Evolutionary conservation across 2,113 vertebrate species (phyloP), one percentile per base, ranked within the genome.

Genomic region (Odontesthes bonariensis): DNA sequence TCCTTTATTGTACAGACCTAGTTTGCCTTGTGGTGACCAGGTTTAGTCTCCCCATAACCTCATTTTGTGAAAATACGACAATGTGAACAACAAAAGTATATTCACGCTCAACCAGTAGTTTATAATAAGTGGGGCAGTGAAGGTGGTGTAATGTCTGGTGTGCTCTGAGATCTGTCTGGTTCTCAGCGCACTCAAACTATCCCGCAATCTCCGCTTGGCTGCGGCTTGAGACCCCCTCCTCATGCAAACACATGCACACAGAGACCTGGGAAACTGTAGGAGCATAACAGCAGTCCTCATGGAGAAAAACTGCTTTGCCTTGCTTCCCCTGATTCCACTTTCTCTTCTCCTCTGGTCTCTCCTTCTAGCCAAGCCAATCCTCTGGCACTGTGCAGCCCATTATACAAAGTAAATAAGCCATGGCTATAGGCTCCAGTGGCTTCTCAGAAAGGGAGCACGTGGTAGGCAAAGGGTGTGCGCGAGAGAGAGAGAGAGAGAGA

Each of bases 361-460:
- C 46, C 73, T 82, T 33, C 51, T 47, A 64, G 85, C 82, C 85
- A 83, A 85, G 82, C 78, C 80, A 55, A 46, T 79, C 70, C 75
- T 81, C 77, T 88, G 80, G 87, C 85, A 86, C 59, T 23, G 75
- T 77, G 67, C 63, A 56, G 57, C 59, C 76, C 49, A 88, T 88
- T 83, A 84, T 83, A 82, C 73, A 79, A 71, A 82, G 79, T 67
- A 86, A 88, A 88, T 77, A 88, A 84, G 74, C 83, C 86, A 64
- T 42, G 22, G 84, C 75, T 78, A 83, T 76, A 88, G 83, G 75
- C 79, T 85, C 83, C 68, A 78, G 59, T 46, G 52, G 65, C 77
- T 75, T 70, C 60, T 83, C 71, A 63, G 49, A 84, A 75, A 72
- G 69, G 68, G 57, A 77, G 44, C 83, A 74, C 16, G 22, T 81